Evolutionary conservation across 2,888 invertebrate genomes (phyloP), one percentile per base, ranked within the genome.

Genomic region (Dorcus hopei): DNA sequence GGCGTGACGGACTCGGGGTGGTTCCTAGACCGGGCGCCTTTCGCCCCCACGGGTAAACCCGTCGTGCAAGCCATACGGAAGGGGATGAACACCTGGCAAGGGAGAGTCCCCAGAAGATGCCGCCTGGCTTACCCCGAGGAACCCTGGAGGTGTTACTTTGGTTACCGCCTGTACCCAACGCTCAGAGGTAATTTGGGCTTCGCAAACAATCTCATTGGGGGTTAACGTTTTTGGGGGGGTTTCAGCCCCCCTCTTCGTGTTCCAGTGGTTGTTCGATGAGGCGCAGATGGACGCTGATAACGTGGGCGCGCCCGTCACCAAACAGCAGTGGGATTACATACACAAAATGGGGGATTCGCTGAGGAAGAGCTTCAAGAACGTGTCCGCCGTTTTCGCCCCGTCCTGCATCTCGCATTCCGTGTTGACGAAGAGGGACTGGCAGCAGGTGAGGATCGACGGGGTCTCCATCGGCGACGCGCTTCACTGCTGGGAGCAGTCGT

Each of bases 251-350:
- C 82, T 96, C 26, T 97, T 96, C 76, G 89, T 97, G 23, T 93
- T 96, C 75, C 96, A 96, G 84, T 95, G 95, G 87, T 82, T 96
- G 51, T 96, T 95, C 76, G 96, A 97, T 76, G 95, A 95, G 73
- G 95, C 95, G 3, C 96, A 96, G 80, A 88, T 97, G 84, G 88
- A 91, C 38, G 94, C 92, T 0, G 94, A 95, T 76, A 95, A 95
- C 70, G 93, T 96, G 1, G 91, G 93, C 0, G 88, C 93, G 0
- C 95, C 95, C 1, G 88, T 92, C 2, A 90, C 93, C 9, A 90
- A 92, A 54, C 88, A 91, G 59, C 95, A 96, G 72, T 96, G 95
- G 95, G 91, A 95, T 70, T 93, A 93, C 70, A 93, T 96, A 59
- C 93, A 95, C 74, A 88, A 89, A 72, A 91, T 95, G 81, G 95